phyloP scores from a whole-genome alignment of 53 echinoderm and acorn worm species.

The Patiria pectinifera region DNA sequence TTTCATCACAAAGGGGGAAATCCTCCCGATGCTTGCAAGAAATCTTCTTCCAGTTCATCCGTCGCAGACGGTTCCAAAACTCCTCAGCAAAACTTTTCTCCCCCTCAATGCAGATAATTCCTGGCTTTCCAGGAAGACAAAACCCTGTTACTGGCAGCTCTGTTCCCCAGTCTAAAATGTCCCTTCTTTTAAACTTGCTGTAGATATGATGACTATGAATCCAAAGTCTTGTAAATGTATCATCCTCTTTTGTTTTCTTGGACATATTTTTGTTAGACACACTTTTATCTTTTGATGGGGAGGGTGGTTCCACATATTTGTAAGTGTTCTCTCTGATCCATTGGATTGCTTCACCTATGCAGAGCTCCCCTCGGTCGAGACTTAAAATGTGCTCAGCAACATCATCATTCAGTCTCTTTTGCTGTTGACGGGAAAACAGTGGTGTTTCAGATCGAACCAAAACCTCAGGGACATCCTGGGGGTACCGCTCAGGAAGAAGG shows the following conservation, averaged over 20 bases:
- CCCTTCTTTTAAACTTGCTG: constrained; percentile 89
- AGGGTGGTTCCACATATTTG: constrained; percentile 60
- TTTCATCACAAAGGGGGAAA: constrained; percentile 54
- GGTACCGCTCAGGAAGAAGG: constrained; percentile 76
- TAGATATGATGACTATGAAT: constrained; percentile 98
- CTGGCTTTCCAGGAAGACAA: constrained; percentile 95
- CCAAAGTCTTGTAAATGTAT: constrained; percentile 88
- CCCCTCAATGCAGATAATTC: constrained; percentile 95
- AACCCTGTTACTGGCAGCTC: constrained; percentile 85
- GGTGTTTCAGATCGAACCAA: constrained; percentile 69
- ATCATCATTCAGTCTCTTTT: constrained; percentile 83
- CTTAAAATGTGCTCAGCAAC: constrained; percentile 68
- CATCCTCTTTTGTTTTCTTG: constrained; percentile 59
- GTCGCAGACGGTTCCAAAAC: constrained; percentile 83
- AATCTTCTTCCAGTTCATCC: constrained; percentile 95
- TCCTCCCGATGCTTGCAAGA: constrained; percentile 98
- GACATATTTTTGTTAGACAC: background rate
- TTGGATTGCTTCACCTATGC: constrained; percentile 80
- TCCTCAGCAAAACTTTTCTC: constrained; percentile 81
- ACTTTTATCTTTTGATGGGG: constrained; percentile 14
- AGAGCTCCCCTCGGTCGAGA: constrained; percentile 82
- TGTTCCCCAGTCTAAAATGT: constrained; percentile 83
- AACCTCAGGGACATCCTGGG: constrained; percentile 73
- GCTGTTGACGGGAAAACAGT: constrained; percentile 74
- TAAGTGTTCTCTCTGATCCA: constrained; percentile 87